Percentiles rank a stretch among this genome's conserved stretches.
phyloP scores from a whole-genome alignment of 2,797 vertebrate species.

The Aselliscus stoliczkanus region DNA sequence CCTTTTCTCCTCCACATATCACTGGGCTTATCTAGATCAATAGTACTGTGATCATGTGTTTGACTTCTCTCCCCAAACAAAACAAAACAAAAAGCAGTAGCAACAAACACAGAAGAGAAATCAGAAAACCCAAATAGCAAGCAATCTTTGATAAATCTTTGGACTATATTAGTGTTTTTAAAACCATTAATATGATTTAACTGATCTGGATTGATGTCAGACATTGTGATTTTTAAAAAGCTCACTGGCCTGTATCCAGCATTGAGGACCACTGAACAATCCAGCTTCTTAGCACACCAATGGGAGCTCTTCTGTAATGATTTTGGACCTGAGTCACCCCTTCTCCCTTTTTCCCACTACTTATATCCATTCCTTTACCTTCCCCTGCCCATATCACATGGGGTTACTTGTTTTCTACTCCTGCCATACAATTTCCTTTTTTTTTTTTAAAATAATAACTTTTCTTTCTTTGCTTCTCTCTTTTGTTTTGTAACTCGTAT shows the following conservation, averaged over 20 bases:
- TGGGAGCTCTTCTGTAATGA: neutral
- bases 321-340: neutral
- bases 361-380: accelerated
- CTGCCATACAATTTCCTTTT: neutral
- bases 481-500: neutral
- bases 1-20: neutral
- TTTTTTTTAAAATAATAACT: no score
- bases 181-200: neutral
- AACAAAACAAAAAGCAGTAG: neutral
- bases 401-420: neutral
- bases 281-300: neutral
- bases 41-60: neutral
- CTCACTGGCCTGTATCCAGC: neutral
- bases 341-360: neutral
- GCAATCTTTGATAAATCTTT: neutral
- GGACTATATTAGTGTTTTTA: neutral
- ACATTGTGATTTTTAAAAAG: neutral
- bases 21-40: neutral
- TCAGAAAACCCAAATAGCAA: neutral
- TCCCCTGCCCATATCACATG: no score
- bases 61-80: neutral
- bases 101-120: neutral
- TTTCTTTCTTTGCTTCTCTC: neutral
- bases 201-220: neutral
- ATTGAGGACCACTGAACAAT: neutral